Evolutionary conservation across 2,113 vertebrate species (phyloP).

Genomic region (Capra hircus): DNA sequence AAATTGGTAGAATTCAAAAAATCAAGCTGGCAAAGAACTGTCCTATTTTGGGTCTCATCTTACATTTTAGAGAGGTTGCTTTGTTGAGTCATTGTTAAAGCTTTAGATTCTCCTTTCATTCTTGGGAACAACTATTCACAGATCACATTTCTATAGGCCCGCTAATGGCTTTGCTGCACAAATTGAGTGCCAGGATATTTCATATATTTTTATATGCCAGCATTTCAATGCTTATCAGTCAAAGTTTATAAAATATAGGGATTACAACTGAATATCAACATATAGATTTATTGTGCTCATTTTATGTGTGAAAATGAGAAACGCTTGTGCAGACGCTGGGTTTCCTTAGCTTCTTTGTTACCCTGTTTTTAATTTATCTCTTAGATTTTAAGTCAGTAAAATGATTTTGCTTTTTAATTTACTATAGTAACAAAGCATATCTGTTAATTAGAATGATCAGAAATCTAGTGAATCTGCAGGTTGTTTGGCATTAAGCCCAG

Average conservation of each 20-base stretch:
- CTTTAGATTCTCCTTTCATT: constrained; percentile 79
- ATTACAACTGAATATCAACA: constrained; percentile 88
- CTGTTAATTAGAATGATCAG: too few species aligned
- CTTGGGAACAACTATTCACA: too few species aligned
- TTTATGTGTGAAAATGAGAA: constrained; percentile 91
- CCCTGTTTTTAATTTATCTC: constrained; percentile 85
- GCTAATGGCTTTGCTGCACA: constrained; percentile 74
- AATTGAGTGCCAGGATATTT: constrained; percentile 86
- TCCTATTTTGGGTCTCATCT: constrained; percentile 94
- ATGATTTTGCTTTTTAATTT: too few species aligned
- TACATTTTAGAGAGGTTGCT: constrained; percentile 92
- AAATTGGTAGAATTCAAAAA: constrained; percentile 76
- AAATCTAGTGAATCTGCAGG: too few species aligned
- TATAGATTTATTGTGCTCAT: constrained; percentile 86
- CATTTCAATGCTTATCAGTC: too few species aligned
- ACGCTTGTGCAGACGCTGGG: constrained; percentile 80
- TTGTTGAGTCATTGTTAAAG: constrained; percentile 91
- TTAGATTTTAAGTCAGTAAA: not conserved
- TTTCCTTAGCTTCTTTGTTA: constrained; percentile 82
- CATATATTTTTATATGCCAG: too few species aligned
- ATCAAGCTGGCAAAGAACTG: constrained; percentile 90
- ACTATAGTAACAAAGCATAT: too few species aligned
- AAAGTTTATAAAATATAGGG: constrained; percentile 92
- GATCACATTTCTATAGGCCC: too few species aligned
- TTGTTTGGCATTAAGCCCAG: too few species aligned